These are phyloP conservation scores for Acanthosepion esculentum DNA, from an alignment of 2,888 invertebrate species.

Conservation along the genomic window DNA sequence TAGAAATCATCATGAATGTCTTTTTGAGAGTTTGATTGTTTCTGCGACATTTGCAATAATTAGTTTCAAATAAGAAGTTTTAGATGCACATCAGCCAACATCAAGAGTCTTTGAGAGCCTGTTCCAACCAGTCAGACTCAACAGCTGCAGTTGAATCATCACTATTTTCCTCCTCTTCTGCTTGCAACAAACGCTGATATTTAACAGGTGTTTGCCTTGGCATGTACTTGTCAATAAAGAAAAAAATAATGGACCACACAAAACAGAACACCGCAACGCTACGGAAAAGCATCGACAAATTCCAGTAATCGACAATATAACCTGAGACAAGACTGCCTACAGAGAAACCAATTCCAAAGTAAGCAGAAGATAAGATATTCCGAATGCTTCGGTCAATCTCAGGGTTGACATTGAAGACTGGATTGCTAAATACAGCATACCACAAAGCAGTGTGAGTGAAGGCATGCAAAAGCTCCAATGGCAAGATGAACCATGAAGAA, in stretches of 20 bases:
- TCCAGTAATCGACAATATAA: constrained; percentile 64
- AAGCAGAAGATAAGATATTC: constrained; percentile 66
- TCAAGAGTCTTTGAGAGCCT: constrained; percentile 64
- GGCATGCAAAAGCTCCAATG: constrained; percentile 66
- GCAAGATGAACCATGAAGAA: constrained; percentile 69
- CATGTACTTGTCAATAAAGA: constrained; percentile 62
- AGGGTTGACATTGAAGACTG: constrained; percentile 65
- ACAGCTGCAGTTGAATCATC: constrained; percentile 62
- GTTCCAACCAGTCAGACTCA: constrained; percentile 71
- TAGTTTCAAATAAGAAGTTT: background rate
- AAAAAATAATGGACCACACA: constrained; percentile 64
- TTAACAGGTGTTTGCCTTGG: constrained; percentile 61
- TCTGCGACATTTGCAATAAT: background rate
- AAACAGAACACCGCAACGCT: constrained; percentile 61
- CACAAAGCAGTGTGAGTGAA: constrained; percentile 70
- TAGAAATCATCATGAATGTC: background rate
- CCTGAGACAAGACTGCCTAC: constrained; percentile 68
- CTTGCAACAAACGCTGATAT: constrained; percentile 64
- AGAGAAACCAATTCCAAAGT: constrained; percentile 70
- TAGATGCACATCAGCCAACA: no score
- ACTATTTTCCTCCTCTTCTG: constrained; percentile 52
- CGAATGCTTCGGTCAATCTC: constrained; percentile 68
- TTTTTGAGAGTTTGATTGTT: background rate
- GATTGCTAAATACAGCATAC: constrained; percentile 68
- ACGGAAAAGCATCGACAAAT: constrained; percentile 63